A percentile compares a stretch with the other conserved stretches of the same genome.
These are phyloP conservation scores for Alcis repandata DNA, from an alignment of 2,888 invertebrate species.

Conservation along the genomic window DNA sequence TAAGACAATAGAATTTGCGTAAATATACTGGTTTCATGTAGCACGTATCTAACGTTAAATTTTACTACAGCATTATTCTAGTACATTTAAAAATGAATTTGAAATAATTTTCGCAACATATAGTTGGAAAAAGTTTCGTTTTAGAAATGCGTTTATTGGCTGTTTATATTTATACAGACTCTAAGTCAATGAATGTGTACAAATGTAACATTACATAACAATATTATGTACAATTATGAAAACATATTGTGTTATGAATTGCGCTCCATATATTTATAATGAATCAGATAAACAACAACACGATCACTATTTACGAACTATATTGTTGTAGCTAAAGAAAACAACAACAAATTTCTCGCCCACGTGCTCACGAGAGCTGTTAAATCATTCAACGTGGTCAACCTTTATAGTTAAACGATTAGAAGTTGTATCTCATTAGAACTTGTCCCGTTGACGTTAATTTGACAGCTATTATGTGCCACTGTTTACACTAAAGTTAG, in stretches of 20 bases:
- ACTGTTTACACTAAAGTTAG: constrained; percentile 24
- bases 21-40: background rate
- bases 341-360: background rate
- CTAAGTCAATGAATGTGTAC: too few relatives aligned
- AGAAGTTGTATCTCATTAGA: constrained; percentile 27
- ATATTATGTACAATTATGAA: background rate
- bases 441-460: constrained; percentile 27
- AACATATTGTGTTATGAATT: background rate
- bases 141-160: too few relatives aligned
- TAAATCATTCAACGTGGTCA: constrained; percentile 16
- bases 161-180: too few relatives aligned
- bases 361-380: background rate
- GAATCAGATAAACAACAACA: background rate
- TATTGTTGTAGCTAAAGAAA: background rate
- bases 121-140: too few relatives aligned
- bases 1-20: background rate
- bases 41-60: background rate
- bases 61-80: too few relatives aligned
- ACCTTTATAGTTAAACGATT: constrained; percentile 10
- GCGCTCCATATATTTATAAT: background rate
- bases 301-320: background rate
- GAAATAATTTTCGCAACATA: too few relatives aligned
- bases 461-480: constrained; percentile 33
- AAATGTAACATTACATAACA: too few relatives aligned
- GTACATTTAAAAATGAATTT: too few relatives aligned